Percentiles rank a stretch among this genome's conserved stretches.
phyloP scores from a whole-genome alignment of 2,888 invertebrate genomes.

The Drosophila vallismaia region DNA sequence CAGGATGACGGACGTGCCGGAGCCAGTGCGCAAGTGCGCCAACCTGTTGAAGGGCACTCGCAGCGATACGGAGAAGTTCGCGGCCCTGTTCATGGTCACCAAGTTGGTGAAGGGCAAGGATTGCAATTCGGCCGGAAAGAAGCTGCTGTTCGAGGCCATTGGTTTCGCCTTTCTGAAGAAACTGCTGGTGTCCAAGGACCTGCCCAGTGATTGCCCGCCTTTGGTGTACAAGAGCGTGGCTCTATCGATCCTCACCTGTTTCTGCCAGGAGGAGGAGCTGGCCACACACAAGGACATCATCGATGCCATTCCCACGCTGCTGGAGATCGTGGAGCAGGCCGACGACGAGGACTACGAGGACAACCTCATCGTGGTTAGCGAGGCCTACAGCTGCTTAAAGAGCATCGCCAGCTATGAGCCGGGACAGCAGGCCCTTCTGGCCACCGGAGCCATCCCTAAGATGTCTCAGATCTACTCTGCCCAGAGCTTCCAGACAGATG shows the following conservation, averaged over 20 bases:
- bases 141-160: constrained; percentile 93
- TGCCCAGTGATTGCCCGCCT: constrained; percentile 94
- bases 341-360: constrained; percentile 94
- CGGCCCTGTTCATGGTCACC: constrained; percentile 95
- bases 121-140: constrained; percentile 90
- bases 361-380: constrained; percentile 93
- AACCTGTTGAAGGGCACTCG: constrained; percentile 91
- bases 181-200: constrained; percentile 89
- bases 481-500: constrained; percentile 95
- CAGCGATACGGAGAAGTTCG: constrained; percentile 95
- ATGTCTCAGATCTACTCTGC: constrained; percentile 94
- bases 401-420: constrained; percentile 91
- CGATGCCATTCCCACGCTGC: constrained; percentile 91
- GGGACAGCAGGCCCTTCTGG: constrained; percentile 91
- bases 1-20: constrained; percentile 86
- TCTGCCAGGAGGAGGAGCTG: constrained; percentile 92
- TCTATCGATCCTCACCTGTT: constrained; percentile 92
- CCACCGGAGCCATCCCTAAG: constrained; percentile 90
- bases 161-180: constrained; percentile 94
- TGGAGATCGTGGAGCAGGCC: constrained; percentile 92
- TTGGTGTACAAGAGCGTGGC: constrained; percentile 96
- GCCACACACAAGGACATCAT: constrained; percentile 93
- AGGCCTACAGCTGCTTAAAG: constrained; percentile 93
- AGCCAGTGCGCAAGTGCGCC: constrained; percentile 93
- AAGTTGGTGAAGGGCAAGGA: constrained; percentile 94